phyloP scores from a whole-genome alignment of 37 sponge, comb jelly and placozoan genomes.

The Geodia barretti region DNA sequence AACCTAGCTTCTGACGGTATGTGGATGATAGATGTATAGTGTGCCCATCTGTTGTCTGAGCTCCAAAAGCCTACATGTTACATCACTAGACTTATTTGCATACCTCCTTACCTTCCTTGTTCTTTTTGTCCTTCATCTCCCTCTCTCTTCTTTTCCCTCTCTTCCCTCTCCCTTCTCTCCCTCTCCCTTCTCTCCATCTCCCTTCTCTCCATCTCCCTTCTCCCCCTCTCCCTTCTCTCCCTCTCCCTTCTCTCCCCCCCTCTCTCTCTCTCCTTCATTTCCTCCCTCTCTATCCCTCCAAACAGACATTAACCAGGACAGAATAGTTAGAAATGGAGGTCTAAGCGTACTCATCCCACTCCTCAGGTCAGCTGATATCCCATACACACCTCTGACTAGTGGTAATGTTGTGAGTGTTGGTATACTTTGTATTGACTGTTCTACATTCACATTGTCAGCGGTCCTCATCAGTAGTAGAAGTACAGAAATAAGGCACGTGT shows the following conservation, averaged over 20 bases:
- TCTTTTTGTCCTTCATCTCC: background rate
- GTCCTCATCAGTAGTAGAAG: no score
- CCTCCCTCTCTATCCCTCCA: background rate
- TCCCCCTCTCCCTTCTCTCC: background rate
- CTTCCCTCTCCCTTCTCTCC: background rate
- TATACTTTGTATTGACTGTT: no score
- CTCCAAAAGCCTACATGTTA: no score
- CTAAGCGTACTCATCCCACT: constrained; percentile 56
- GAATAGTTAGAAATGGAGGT: constrained; percentile 68
- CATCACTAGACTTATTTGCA: no score
- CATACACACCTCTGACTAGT: no score
- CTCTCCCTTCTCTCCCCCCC: background rate
- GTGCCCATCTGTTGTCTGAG: no score
- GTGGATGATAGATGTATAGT: no score
- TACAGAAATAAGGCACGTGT: no score
- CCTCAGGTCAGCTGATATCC: no score
- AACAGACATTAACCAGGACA: constrained; percentile 66
- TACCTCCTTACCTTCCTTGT: background rate
- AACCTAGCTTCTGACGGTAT: no score
- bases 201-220: background rate
- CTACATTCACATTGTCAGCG: no score
- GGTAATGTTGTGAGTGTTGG: no score
- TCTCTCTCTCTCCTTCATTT: background rate
- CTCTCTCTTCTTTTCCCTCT: background rate
- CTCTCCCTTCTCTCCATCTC: background rate